phyloP scores from a whole-genome alignment of 2,113 vertebrate genomes.

The Lasiurus cinereus region DNA sequence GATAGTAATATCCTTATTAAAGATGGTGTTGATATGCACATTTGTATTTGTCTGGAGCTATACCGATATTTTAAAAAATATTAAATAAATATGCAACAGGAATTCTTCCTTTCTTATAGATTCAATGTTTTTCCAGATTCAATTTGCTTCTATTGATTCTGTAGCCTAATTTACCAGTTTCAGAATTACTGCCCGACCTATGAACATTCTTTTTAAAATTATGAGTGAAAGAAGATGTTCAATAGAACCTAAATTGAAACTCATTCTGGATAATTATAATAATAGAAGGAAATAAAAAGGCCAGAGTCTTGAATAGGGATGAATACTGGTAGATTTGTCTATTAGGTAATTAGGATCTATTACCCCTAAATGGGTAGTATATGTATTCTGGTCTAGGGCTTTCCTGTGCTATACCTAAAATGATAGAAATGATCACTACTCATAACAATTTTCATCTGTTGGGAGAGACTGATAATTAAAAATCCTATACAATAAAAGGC shows the following conservation, averaged over 20 bases:
- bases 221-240: not conserved
- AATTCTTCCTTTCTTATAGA: conserved; percentile 51
- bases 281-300: not conserved
- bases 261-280: not conserved
- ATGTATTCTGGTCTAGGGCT: not conserved
- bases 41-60: not conserved
- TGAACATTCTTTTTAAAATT: not conserved
- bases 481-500: not conserved
- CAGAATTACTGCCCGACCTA: not conserved
- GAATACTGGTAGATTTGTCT: not conserved
- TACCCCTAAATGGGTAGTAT: not conserved
- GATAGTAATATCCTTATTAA: not conserved
- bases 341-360: not conserved
- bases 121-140: not conserved
- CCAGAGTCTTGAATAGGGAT: not conserved
- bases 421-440: not conserved
- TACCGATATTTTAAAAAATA: not conserved
- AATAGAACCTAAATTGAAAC: not conserved
- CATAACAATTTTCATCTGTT: not conserved
- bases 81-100: not conserved
- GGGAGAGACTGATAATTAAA: not conserved
- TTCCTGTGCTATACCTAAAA: not conserved
- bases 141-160: not conserved
- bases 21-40: not conserved
- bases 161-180: not conserved